These are phyloP conservation scores for Antheraea assamensis DNA, from an alignment of 2,888 invertebrate species.

Conservation along the genomic window DNA sequence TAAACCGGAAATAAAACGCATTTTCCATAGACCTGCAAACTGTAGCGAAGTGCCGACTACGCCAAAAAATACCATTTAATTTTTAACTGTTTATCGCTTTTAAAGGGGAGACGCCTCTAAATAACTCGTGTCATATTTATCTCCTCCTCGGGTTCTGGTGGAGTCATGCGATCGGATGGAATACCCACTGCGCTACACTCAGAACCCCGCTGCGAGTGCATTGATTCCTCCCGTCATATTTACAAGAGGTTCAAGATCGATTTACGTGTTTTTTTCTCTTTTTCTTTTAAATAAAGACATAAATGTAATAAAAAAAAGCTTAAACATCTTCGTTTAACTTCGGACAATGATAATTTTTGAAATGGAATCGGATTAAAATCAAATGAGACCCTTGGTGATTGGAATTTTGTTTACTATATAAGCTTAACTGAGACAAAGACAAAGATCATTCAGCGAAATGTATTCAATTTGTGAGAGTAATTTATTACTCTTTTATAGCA, in stretches of 20 bases:
- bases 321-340: background rate
- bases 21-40: too few species aligned
- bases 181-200: conserved; percentile 9
- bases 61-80: background rate
- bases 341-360: background rate
- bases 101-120: background rate
- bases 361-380: background rate
- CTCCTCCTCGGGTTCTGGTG: conserved; percentile 1
- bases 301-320: background rate
- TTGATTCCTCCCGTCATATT: conserved; percentile 8
- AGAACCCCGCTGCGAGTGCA: conserved; percentile 2
- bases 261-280: conserved; percentile 1
- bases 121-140: conserved; percentile 5
- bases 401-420: background rate
- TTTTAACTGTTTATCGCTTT: background rate
- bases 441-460: background rate
- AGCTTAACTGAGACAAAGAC: background rate
- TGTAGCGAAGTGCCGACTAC: background rate
- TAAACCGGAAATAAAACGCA: too few species aligned
- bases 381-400: background rate
- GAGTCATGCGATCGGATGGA: conserved; percentile 9
- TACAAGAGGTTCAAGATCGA: conserved; percentile 7
- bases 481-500: background rate
- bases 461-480: background rate
- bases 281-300: conserved; percentile 9